Percentiles rank a stretch among this genome's conserved stretches.
Conservation (phyloP, 2,797 vertebrate species). For the Austrolebias charrua region DNA sequence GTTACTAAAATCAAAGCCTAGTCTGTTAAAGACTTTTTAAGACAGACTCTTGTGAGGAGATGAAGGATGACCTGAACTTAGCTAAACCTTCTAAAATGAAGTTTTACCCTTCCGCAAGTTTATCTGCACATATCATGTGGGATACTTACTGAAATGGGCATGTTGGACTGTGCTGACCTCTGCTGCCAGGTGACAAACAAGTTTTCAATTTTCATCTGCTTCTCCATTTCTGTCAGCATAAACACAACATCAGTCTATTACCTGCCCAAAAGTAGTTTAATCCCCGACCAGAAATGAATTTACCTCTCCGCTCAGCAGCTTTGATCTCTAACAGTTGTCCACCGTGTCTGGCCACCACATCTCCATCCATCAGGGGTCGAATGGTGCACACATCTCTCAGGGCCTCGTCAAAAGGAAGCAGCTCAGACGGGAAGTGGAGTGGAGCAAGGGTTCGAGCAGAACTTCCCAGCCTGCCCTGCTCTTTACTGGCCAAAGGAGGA, state of each 20-base stretch:
- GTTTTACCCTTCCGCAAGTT: not conserved
- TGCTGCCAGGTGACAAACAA: conserved; percentile 99
- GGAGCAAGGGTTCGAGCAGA: conserved; percentile 83
- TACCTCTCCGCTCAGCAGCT: conserved; percentile 90
- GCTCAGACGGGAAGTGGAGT: conserved; percentile 88
- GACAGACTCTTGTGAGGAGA: too few species aligned
- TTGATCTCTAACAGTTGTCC: conserved; percentile 95
- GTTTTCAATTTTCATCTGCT: conserved; percentile 98
- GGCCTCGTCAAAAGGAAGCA: conserved; percentile 95
- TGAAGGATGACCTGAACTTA: not conserved
- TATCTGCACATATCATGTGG: not conserved
- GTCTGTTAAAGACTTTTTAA: too few species aligned
- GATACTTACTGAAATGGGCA: conserved; percentile 97
- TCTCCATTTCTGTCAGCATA: conserved; percentile 88
- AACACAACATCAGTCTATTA: conserved; percentile 2
- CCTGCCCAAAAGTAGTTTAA: not conserved
- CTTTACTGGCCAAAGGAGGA: conserved; percentile 86
- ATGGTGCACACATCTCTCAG: conserved; percentile 87
- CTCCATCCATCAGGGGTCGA: conserved; percentile 78
- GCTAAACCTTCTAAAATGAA: not conserved
- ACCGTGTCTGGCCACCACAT: conserved; percentile 88
- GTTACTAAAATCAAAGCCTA: too few species aligned
- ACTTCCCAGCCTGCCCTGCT: conserved; percentile 84
- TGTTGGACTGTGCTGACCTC: conserved; percentile 96
- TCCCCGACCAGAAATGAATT: not conserved